Evolutionary conservation across 2,797 vertebrate species (phyloP).

Genomic region (Acomys russatus): DNA sequence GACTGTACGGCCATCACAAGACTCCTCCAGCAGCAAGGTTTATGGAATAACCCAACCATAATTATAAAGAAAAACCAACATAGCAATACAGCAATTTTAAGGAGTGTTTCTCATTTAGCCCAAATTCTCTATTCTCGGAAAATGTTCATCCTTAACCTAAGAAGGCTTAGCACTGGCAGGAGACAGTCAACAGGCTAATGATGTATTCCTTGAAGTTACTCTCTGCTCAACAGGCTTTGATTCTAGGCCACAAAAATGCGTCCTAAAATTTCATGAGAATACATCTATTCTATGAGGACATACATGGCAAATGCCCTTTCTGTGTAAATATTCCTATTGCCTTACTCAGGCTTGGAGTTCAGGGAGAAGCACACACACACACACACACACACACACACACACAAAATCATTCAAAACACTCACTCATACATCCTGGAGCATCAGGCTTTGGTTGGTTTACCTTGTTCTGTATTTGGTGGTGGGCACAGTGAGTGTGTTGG

Average conservation of each 20-base stretch:
- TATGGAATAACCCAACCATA: constrained; percentile 79
- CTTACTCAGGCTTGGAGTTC: not conserved
- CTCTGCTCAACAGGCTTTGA: constrained; percentile 19
- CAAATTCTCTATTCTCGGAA: constrained; percentile 79
- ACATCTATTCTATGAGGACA: no score
- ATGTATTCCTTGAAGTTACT: constrained; percentile 55
- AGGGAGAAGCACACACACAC: not conserved
- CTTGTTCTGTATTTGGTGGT: not conserved
- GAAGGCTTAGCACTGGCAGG: constrained; percentile 62
- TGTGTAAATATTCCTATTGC: not conserved
- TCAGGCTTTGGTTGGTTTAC: not conserved
- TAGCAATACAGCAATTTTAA: constrained; percentile 81
- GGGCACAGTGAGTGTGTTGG: not conserved
- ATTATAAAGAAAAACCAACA: constrained; percentile 82
- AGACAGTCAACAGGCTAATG: constrained; percentile 44
- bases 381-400: no score
- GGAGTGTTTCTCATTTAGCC: constrained; percentile 73
- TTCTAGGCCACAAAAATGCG: constrained; percentile 36
- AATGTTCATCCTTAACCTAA: constrained; percentile 55
- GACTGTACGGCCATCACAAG: constrained; percentile 70
- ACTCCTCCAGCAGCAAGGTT: constrained; percentile 70
- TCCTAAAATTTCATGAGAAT: constrained; percentile 51
- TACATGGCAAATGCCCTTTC: not conserved
- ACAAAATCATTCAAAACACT: not conserved
- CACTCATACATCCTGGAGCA: not conserved